phyloP scores from a whole-genome alignment of 2,113 vertebrate genomes.

The Charina bottae region DNA sequence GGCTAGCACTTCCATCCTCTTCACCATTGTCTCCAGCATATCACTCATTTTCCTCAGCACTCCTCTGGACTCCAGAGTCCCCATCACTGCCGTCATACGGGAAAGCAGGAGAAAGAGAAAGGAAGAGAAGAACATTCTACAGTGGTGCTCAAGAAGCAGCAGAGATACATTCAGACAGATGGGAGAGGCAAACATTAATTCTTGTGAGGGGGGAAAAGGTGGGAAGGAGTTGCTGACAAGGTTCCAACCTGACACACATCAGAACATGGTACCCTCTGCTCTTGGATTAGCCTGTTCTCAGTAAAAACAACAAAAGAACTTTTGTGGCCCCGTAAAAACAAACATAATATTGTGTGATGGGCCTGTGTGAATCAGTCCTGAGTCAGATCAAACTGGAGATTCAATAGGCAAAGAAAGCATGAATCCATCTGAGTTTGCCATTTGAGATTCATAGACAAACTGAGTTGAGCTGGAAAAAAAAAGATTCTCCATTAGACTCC shows the following conservation, averaged over 20 bases:
- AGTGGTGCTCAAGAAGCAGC: neutral
- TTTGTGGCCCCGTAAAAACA: neutral
- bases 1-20: conserved; percentile 89
- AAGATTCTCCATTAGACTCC: neutral
- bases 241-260: neutral
- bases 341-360: neutral
- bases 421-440: neutral
- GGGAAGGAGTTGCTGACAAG: neutral
- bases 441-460: neutral
- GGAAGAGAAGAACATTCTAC: neutral
- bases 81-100: conserved; percentile 78
- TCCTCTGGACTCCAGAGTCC: conserved; percentile 87
- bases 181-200: neutral
- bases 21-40: conserved; percentile 94
- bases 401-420: neutral
- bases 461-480: neutral
- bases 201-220: neutral
- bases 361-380: neutral
- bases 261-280: neutral
- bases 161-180: conserved; percentile 3
- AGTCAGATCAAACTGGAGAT: neutral
- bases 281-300: neutral
- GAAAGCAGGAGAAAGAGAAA: conserved; percentile 31
- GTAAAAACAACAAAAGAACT: neutral
- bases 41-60: conserved; percentile 93